Percentiles rank a stretch among this genome's conserved stretches.
Evolutionary conservation across 2,888 invertebrate species (phyloP).

Genomic region (Xylota segnis): DNA sequence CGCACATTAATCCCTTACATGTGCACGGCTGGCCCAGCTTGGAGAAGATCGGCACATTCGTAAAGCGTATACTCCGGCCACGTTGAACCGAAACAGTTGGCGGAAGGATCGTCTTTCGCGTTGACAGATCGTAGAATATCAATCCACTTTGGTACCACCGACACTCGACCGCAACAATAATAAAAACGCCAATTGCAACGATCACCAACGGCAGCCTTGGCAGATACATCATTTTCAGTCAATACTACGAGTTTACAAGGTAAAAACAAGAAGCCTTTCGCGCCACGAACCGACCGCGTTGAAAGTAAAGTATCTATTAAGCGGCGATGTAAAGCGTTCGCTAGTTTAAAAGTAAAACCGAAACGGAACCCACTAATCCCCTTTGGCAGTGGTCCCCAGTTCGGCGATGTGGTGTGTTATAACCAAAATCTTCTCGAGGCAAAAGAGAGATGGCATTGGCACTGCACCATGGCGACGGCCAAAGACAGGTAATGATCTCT

Average conservation of each 20-base stretch:
- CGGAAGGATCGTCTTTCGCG: slow-evolving; percentile 80
- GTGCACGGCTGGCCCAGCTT: slow-evolving; percentile 83
- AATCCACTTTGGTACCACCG: slow-evolving; percentile 82
- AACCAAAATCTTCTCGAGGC: slow-evolving; percentile 53
- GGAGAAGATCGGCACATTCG: slow-evolving; percentile 82
- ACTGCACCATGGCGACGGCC: slow-evolving; percentile 30
- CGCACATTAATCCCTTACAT: slow-evolving; percentile 87
- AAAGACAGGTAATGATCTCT: slow-evolving; percentile 53
- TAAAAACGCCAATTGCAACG: slow-evolving; percentile 47
- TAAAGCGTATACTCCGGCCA: slow-evolving; percentile 80
- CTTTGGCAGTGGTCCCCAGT: slow-evolving; percentile 41
- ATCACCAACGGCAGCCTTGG: slow-evolving; percentile 55
- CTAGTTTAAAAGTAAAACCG: slow-evolving; percentile 83
- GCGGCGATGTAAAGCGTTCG: slow-evolving; percentile 80
- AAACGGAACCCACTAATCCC: slow-evolving; percentile 78
- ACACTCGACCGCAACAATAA: slow-evolving; percentile 71
- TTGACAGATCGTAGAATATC: slow-evolving; percentile 81
- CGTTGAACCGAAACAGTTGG: slow-evolving; percentile 82
- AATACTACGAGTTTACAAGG: slow-evolving; percentile 6
- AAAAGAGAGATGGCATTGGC: slow-evolving; percentile 57
- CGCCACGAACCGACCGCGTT: slow-evolving; percentile 80
- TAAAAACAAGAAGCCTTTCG: slow-evolving; percentile 40
- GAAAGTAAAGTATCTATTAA: slow-evolving; percentile 83
- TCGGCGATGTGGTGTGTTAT: slow-evolving; percentile 31
- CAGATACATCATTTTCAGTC: slow-evolving; percentile 30